phyloP scores from a whole-genome alignment of 2,113 vertebrate genomes.

The Geococcyx californianus region DNA sequence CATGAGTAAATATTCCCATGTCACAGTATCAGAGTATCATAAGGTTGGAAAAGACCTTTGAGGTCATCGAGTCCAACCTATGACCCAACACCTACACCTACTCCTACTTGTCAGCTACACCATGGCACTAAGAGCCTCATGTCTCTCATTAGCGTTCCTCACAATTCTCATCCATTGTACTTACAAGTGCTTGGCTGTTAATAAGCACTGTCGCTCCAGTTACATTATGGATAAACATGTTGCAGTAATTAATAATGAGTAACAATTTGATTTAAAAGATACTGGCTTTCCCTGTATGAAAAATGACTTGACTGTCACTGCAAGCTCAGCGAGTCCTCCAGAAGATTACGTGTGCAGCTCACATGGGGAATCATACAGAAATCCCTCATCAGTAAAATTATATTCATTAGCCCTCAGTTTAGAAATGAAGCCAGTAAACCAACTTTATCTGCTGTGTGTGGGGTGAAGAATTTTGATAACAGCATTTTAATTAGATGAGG shows the following conservation, averaged over 20 bases:
- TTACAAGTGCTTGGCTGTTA: neutral
- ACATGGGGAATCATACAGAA: neutral
- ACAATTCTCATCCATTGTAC: neutral
- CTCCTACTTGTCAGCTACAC: no score
- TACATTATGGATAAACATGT: neutral
- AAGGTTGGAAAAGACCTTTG: no score
- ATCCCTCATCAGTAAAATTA: constrained; percentile 49
- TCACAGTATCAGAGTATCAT: no score
- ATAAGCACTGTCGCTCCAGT: neutral
- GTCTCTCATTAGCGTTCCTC: neutral
- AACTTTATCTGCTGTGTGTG: constrained; percentile 41
- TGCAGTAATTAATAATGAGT: constrained; percentile 32
- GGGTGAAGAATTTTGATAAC: constrained; percentile 25
- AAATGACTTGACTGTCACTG: neutral
- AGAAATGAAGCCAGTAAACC: constrained; percentile 25
- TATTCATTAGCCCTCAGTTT: constrained; percentile 39
- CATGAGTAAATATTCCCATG: neutral
- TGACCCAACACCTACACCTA: no score
- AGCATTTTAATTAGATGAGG: constrained; percentile 47
- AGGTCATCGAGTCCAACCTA: no score
- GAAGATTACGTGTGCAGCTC: neutral
- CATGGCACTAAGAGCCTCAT: no score
- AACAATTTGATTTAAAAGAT: constrained; percentile 26
- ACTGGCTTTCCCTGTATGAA: neutral
- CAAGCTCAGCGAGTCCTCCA: neutral